Evolutionary conservation across 2,888 invertebrate genomes (phyloP), one percentile per base, ranked within the genome.

Genomic region (Pegoplata infirma): DNA sequence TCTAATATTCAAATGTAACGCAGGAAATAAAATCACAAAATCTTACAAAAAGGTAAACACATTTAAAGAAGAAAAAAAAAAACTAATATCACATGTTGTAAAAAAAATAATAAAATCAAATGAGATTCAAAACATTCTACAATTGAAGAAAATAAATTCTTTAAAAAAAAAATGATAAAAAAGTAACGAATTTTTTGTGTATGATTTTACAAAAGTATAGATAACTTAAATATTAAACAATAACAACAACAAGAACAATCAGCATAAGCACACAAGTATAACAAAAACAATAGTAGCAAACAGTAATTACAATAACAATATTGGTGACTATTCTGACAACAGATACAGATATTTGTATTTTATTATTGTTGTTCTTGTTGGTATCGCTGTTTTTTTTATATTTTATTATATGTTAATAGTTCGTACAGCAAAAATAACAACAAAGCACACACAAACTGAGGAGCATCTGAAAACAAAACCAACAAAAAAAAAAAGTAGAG

Each of bases 341-440:
- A 80, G 80, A 80, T 81, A 78, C 80, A 80, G 77, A 80, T 76
- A 78, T 69, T 76, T 80, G 68, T 74, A 47, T 67, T 59, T 78
- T 69, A 21, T 66, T 81, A 49, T 73, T 84, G 82, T 85, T 86
- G 83, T 83, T 84, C 76, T 82, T 81, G 80, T 82, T 82, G 72
- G 79, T 82, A 64, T 76, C 61, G 68, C 58, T 69, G 66, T 61
- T 58, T 25, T 53, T 74, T 47, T 71, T 67, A 32, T 58, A 28
- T 28, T 28, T 28, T 79, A 82, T 80, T 83, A 82, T 82, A 82
- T 83, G 82, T 81, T 82, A 81, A 81, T 85, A 85, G 76, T 80
- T 79, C 77, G 58, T 56, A 68, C 72, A 66, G 69, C 76, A 77
- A 67, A 77, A 81, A 78, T 64, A 73, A 68, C 47, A 76, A 68